Base-by-base conservation (phyloP, 1,140 invertebrate species). In the Trachymyrmex septentrionalis region DNA sequence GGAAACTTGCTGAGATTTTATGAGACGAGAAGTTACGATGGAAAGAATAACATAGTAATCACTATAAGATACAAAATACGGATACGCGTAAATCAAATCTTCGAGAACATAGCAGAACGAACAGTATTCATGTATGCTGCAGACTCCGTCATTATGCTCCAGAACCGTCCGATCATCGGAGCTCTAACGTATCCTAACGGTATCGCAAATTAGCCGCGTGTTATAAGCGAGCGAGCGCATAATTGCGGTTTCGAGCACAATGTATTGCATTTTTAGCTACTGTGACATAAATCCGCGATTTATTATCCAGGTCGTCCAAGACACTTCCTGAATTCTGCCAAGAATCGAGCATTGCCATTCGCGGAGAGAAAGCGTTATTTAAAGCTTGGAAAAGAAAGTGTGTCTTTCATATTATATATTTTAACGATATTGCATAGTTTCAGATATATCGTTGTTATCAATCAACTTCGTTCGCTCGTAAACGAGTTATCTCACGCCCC, bases 131-230 rank as follows among this genome's bases (percentile, higher is more conserved):
- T 38, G 69, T 57, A 50, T 21, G 38, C 24, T 30, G 21, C 34
- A 50, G 67, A 61, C 30, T 71, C 66, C 48, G 50, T 72, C 80
- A 82, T 82, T 82, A 73, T 73, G 80, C 80, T 82, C 80, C 67
- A 82, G 67, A 82, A 73, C 19, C n/a, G 66, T 24, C 67, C 34
- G 80, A 82, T 82, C 67, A 48, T 61, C 24, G 67, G 55, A n/a
- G 67, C 16, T 82, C 80, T 82, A 82, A 82, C 67, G 19, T 82
- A 82, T 73, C 34, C 80, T 82, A 82, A 82, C 80, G 67, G 80
- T 82, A 82, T 73, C 67, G 67, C 38, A 73, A 82, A 82, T 82
- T 82, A 82, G 55, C 67, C 67, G 55, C 67, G 67, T 59, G 69
- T 84, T 84, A 75, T 61, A 75, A 30, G 69, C 38, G 55, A 73